Conservation (phyloP, 2,797 vertebrate genomes). For the Darevskia mixta region DNA sequence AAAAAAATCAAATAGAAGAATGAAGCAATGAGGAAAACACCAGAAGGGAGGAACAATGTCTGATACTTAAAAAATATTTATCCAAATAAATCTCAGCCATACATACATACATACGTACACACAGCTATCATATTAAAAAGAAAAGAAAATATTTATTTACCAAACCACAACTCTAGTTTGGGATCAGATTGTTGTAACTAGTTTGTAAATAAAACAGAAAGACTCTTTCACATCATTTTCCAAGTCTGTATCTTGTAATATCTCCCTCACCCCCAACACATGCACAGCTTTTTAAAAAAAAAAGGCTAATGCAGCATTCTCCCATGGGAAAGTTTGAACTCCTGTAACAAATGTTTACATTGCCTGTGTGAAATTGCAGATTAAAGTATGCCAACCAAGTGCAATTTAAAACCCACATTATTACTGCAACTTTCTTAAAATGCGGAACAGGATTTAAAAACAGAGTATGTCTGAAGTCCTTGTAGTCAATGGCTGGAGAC, state of each 20-base stretch:
- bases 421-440: slow-evolving; percentile 56
- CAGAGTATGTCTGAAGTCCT: slow-evolving; percentile 50
- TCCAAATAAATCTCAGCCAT: no score
- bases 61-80: not conserved
- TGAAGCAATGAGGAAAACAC: no score
- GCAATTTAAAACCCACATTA: slow-evolving; percentile 50
- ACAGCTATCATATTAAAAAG: not conserved
- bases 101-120: not conserved
- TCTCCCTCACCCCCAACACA: slow-evolving; percentile 61
- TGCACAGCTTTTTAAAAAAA: slow-evolving; percentile 8
- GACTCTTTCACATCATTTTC: slow-evolving; percentile 51
- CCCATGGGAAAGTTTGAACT: slow-evolving; percentile 74
- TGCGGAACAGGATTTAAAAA: slow-evolving; percentile 34
- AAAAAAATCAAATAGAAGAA: not conserved
- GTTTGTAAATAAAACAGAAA: slow-evolving; percentile 17
- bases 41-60: no score
- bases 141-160: not conserved
- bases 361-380: slow-evolving; percentile 57
- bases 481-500: slow-evolving; percentile 43
- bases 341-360: slow-evolving; percentile 64
- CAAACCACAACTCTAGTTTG: not conserved
- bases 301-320: slow-evolving; percentile 56
- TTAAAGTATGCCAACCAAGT: slow-evolving; percentile 42
- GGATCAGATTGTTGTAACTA: not conserved
- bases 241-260: slow-evolving; percentile 62